These are phyloP conservation scores for Python bivittatus DNA, from an alignment of 2,113 vertebrate species.

Conservation along the genomic window DNA sequence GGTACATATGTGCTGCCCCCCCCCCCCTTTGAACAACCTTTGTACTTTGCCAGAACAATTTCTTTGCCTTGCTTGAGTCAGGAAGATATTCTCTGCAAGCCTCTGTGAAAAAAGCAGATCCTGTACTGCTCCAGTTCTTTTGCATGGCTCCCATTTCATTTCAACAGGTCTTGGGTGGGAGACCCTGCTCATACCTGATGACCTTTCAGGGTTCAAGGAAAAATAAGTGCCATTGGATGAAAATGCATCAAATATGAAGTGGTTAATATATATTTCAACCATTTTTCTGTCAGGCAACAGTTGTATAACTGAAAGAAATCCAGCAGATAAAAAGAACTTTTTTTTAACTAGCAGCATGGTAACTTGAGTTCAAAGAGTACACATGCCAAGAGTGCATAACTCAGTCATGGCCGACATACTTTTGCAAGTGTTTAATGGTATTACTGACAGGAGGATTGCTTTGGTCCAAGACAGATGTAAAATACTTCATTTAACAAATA, in stretches of 20 bases:
- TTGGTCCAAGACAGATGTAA: conserved; percentile 71
- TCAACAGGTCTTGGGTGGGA: not conserved
- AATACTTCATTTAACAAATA: conserved; percentile 73
- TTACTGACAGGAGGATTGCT: conserved; percentile 70
- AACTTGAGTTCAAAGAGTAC: conserved; percentile 65
- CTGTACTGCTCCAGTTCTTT: not conserved
- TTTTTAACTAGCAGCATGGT: conserved; percentile 63
- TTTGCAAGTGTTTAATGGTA: conserved; percentile 70
- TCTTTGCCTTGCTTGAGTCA: not conserved
- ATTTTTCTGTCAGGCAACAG: conserved; percentile 66
- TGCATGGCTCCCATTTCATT: not conserved
- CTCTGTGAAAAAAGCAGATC: too few relatives aligned
- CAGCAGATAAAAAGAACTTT: conserved; percentile 72
- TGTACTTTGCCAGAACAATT: conserved; percentile 19
- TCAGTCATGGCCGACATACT: conserved; percentile 72
- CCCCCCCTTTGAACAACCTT: not conserved
- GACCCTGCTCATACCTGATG: conserved; percentile 21
- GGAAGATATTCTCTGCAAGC: not conserved
- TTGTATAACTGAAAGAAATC: conserved; percentile 71
- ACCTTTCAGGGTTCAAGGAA: not conserved
- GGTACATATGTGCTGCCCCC: conserved; percentile 25
- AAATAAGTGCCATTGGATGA: not conserved
- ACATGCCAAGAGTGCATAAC: conserved; percentile 73
- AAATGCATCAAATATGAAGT: not conserved
- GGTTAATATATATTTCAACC: conserved; percentile 50